A percentile compares a stretch with the other conserved stretches of the same genome.
Evolutionary conservation across 2,888 invertebrate genomes (phyloP).

Genomic region (Lomographa bimaculata): DNA sequence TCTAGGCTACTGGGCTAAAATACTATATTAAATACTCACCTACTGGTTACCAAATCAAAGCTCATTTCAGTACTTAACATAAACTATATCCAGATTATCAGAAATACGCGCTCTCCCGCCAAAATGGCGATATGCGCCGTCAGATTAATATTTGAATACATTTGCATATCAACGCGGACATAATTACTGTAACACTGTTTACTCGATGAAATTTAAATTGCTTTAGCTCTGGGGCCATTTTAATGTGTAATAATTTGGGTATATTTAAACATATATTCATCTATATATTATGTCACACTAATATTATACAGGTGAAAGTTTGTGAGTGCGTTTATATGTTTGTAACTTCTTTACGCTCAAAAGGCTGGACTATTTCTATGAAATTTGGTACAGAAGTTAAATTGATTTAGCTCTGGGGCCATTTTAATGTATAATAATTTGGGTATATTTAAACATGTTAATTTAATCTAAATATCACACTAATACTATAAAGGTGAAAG

Average conservation of each 20-base stretch:
- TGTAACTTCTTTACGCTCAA: too few relatives aligned
- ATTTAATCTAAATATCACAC: too few relatives aligned
- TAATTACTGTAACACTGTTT: constrained; percentile 33
- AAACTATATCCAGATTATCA: constrained; percentile 14
- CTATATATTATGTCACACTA: too few relatives aligned
- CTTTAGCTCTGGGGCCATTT: constrained; percentile 4
- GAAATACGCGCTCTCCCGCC: constrained; percentile 24
- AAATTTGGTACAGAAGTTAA: too few relatives aligned
- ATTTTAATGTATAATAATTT: constrained; percentile 15
- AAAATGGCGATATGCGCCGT: constrained; percentile 32
- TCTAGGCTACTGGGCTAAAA: too few relatives aligned
- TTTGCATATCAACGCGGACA: constrained; percentile 39
- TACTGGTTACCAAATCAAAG: constrained; percentile 4
- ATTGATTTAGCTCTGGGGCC: constrained; percentile 6
- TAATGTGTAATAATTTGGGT: constrained; percentile 14
- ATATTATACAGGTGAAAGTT: too few relatives aligned
- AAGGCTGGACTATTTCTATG: too few relatives aligned
- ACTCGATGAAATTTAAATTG: constrained; percentile 27
- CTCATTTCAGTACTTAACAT: constrained; percentile 8
- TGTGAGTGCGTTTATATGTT: too few relatives aligned
- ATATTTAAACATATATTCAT: too few relatives aligned
- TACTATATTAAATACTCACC: too few relatives aligned
- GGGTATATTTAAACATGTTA: not conserved
- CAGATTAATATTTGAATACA: constrained; percentile 40
- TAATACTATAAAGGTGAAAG: too few relatives aligned